Percentiles rank a stretch among this genome's conserved stretches.
Evolutionary conservation across 2,113 vertebrate genomes (phyloP).

Genomic region (Rana temporaria): DNA sequence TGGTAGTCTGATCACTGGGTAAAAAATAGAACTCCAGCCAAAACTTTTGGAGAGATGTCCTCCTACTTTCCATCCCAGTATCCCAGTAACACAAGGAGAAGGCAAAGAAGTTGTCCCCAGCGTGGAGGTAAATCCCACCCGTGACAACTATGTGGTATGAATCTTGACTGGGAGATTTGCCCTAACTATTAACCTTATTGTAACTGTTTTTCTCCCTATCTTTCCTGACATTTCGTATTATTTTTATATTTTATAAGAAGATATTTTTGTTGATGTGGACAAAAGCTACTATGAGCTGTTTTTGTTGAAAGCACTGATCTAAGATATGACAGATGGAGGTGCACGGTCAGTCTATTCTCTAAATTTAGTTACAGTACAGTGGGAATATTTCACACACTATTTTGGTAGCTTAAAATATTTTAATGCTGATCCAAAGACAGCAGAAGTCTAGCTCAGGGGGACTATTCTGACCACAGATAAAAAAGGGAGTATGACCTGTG

Average conservation of each 20-base stretch:
- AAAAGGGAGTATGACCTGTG: conserved; percentile 20
- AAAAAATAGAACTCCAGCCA: too few relatives aligned
- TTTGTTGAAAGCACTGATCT: not conserved
- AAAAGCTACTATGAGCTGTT: conserved; percentile 2
- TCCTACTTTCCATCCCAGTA: too few relatives aligned
- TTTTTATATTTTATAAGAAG: not conserved
- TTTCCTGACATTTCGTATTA: too few relatives aligned
- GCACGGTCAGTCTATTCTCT: conserved; percentile 21
- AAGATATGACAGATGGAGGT: conserved; percentile 27
- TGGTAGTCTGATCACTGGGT: too few relatives aligned
- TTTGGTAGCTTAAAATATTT: conserved; percentile 52
- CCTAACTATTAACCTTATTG: too few relatives aligned
- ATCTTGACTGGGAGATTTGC: too few relatives aligned
- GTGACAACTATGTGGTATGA: too few relatives aligned
- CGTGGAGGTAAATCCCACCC: too few relatives aligned
- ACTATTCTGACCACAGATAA: conserved; percentile 45
- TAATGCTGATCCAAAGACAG: conserved; percentile 40
- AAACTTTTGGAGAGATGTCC: too few relatives aligned
- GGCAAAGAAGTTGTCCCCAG: too few relatives aligned
- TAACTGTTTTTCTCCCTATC: too few relatives aligned
- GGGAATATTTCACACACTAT: conserved; percentile 48
- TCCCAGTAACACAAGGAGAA: too few relatives aligned
- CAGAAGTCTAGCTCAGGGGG: conserved; percentile 37
- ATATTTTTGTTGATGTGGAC: conserved; percentile 29
- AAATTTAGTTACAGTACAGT: conserved; percentile 37